Conservation (phyloP, 2,113 vertebrate species). For the Aphyosemion australe region DNA sequence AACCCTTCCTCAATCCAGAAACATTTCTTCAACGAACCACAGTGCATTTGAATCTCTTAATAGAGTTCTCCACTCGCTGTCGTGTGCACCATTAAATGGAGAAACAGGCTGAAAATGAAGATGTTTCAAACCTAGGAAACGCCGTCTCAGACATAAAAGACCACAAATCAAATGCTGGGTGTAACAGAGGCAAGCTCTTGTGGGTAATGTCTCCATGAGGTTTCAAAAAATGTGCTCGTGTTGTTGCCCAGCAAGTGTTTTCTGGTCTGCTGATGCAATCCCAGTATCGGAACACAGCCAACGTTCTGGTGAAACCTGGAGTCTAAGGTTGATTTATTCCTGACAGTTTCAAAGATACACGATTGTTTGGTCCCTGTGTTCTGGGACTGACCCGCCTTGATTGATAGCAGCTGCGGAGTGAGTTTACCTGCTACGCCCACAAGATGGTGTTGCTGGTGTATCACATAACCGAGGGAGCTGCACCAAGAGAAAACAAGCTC, state of each 20-base stretch:
- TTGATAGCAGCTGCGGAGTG: constrained; percentile 3
- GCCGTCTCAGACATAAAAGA: constrained; percentile 22
- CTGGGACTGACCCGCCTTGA: constrained; percentile 11
- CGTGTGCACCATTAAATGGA: constrained; percentile 39
- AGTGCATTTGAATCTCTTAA: constrained; percentile 65
- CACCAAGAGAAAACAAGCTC: constrained; percentile 45
- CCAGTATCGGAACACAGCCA: constrained; percentile 30
- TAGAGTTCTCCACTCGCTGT: constrained; percentile 18
- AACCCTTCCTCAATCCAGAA: constrained; percentile 48
- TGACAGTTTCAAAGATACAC: constrained; percentile 24
- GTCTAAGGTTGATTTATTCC: constrained; percentile 24
- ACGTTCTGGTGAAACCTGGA: constrained; percentile 10
- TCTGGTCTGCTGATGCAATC: constrained; percentile 17
- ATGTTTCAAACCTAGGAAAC: constrained; percentile 51
- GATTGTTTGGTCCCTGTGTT: constrained; percentile 31
- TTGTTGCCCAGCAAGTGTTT: constrained; percentile 28
- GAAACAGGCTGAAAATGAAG: constrained; percentile 32
- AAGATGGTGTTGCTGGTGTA: constrained; percentile 63
- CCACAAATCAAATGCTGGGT: constrained; percentile 51
- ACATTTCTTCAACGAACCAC: constrained; percentile 74
- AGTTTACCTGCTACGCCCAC: constrained; percentile 55
- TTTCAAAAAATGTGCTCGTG: constrained; percentile 27
- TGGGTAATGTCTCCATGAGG: constrained; percentile 23
- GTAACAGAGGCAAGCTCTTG: constrained; percentile 15
- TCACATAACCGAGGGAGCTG: background rate